Conservation (phyloP, 2,888 invertebrate species). For the Eumerus sabulonum region DNA sequence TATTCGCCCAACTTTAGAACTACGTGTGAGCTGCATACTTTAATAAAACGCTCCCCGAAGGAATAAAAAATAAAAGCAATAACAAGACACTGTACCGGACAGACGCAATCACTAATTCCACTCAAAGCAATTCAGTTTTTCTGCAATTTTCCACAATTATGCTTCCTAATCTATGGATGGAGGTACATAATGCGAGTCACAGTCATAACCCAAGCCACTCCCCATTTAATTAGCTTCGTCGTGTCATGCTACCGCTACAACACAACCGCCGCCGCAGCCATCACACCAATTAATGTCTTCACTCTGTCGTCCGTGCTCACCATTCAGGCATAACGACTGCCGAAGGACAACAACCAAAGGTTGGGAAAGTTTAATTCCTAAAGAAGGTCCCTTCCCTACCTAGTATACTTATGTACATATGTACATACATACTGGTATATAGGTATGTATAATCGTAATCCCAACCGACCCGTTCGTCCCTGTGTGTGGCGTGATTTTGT, state of each 20-base stretch:
- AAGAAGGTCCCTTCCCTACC: constrained; percentile 16
- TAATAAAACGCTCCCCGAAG: background rate
- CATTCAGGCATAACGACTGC: too few relatives aligned
- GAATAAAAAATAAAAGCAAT: background rate
- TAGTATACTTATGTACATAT: too few relatives aligned
- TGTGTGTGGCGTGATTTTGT: too few relatives aligned
- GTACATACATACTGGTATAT: too few relatives aligned
- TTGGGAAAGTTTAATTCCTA: constrained; percentile 47
- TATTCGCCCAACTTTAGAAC: constrained; percentile 8
- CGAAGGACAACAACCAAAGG: constrained; percentile 35
- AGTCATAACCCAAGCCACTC: constrained; percentile 33
- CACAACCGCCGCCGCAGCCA: too few relatives aligned
- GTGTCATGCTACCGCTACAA: constrained; percentile 7
- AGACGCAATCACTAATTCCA: background rate
- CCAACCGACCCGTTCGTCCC: too few relatives aligned
- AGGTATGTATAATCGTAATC: too few relatives aligned
- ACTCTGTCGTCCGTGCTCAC: constrained; percentile 19
- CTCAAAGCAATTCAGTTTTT: background rate
- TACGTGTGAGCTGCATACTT: constrained; percentile 26
- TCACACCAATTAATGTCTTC: constrained; percentile 46
- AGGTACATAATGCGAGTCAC: constrained; percentile 26
- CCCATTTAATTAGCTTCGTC: constrained; percentile 47
- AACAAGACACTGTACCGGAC: background rate
- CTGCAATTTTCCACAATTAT: constrained; percentile 29
- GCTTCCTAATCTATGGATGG: constrained; percentile 35